Conservation (phyloP, 2,888 invertebrate species). For the Cerastoderma edule region DNA sequence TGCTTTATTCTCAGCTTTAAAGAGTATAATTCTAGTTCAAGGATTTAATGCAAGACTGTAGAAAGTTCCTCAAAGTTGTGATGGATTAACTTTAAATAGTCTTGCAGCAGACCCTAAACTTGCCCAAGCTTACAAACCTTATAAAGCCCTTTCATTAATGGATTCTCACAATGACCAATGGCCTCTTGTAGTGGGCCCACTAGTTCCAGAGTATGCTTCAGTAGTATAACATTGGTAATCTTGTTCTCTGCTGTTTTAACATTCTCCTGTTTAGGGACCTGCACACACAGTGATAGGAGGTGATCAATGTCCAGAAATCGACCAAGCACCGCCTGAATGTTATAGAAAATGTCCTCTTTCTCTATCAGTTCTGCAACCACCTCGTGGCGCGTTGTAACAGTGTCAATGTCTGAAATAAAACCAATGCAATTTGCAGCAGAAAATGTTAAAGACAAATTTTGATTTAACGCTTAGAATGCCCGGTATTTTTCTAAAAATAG, state of each 20-base stretch:
- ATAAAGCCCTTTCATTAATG: constrained; percentile 86
- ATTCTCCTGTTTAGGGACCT: constrained; percentile 83
- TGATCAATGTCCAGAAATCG: constrained; percentile 91
- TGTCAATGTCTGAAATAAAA: constrained; percentile 84
- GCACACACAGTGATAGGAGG: constrained; percentile 86
- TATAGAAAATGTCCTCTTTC: constrained; percentile 87
- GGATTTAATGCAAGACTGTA: too few species aligned
- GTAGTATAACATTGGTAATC: constrained; percentile 90
- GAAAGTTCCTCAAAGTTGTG: too few species aligned
- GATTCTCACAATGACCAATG: constrained; percentile 86
- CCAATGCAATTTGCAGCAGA: not conserved
- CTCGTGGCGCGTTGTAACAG: constrained; percentile 89
- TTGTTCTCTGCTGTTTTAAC: constrained; percentile 89
- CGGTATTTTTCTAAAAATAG: too few species aligned
- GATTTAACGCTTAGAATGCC: too few species aligned
- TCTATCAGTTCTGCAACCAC: constrained; percentile 91
- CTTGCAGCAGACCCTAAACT: not conserved
- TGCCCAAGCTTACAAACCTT: constrained; percentile 85
- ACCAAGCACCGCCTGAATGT: constrained; percentile 86
- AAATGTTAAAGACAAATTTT: not conserved
- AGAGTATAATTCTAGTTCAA: too few species aligned
- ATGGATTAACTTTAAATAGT: not conserved
- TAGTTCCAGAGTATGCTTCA: constrained; percentile 91
- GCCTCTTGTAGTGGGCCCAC: constrained; percentile 88
- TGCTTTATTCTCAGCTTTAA: too few species aligned